Conservation (phyloP, 2,888 invertebrate genomes). For the Strigamia crassipes region DNA sequence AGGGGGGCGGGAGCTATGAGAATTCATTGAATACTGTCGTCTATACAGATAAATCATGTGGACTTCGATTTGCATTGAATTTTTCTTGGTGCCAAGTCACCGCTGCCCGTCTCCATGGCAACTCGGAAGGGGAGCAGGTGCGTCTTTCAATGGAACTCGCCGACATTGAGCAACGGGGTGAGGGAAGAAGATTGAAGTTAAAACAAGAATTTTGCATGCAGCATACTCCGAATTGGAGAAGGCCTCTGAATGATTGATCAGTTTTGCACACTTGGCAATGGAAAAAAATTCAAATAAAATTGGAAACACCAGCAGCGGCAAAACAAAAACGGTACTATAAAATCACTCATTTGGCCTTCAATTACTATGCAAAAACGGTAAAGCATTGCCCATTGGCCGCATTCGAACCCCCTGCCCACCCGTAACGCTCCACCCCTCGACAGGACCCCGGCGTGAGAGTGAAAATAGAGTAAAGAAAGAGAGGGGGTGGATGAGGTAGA, state of each 20-base stretch:
- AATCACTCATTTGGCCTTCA: background rate
- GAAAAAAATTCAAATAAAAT: background rate
- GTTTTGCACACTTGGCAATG: background rate
- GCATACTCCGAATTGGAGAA: background rate
- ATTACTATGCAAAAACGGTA: background rate
- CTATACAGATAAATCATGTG: slow-evolving; percentile 43
- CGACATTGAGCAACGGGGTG: slow-evolving; percentile 32
- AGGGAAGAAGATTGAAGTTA: slow-evolving; percentile 38
- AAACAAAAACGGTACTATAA: background rate
- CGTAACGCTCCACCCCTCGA: slow-evolving; percentile 18
- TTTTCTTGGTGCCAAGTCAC: slow-evolving; percentile 27
- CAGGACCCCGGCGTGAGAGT: slow-evolving; percentile 19
- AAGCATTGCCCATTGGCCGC: slow-evolving; percentile 6
- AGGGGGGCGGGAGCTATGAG: background rate
- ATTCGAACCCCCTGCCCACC: background rate
- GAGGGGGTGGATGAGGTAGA: slow-evolving; percentile 14
- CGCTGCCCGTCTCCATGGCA: slow-evolving; percentile 25
- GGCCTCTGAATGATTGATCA: slow-evolving; percentile 39
- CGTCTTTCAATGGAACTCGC: slow-evolving; percentile 39
- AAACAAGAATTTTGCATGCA: slow-evolving; percentile 24
- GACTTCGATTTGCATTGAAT: slow-evolving; percentile 44
- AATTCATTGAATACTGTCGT: slow-evolving; percentile 22
- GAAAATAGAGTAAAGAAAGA: background rate
- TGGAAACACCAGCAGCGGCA: background rate
- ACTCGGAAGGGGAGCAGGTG: slow-evolving; percentile 43